Percentiles rank a stretch among this genome's conserved stretches.
These are phyloP conservation scores for Ariolimax columbianus DNA, from an alignment of 2,888 invertebrate species.

Conservation along the genomic window DNA sequence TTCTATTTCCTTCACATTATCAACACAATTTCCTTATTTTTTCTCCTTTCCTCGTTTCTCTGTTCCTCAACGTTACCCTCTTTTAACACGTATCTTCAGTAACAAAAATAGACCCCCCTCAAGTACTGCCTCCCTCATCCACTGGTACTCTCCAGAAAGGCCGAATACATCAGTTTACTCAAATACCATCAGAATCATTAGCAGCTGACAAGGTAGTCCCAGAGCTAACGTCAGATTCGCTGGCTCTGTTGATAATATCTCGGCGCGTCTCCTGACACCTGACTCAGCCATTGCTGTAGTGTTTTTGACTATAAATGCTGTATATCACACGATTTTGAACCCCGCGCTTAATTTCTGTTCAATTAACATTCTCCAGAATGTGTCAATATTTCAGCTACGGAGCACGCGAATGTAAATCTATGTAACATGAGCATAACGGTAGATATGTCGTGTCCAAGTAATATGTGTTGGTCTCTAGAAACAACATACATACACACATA, in stretches of 20 bases:
- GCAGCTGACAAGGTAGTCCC: background rate
- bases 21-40: background rate
- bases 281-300: background rate
- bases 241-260: background rate
- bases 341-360: background rate
- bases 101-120: background rate
- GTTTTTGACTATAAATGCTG: background rate
- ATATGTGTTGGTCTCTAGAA: no score
- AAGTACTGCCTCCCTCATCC: background rate
- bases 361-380: no score
- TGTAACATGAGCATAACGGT: no score
- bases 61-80: background rate
- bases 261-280: background rate
- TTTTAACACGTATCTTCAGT: background rate
- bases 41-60: background rate
- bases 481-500: no score
- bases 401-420: no score
- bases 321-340: background rate
- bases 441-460: no score
- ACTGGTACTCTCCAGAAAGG: background rate
- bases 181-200: background rate
- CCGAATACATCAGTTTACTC: background rate
- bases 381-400: no score
- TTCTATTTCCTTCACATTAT: no score
- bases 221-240: background rate